A percentile compares a stretch with the other conserved stretches of the same genome.
phyloP scores from a whole-genome alignment of 2,888 invertebrate species.

The Cordilura impudica region DNA sequence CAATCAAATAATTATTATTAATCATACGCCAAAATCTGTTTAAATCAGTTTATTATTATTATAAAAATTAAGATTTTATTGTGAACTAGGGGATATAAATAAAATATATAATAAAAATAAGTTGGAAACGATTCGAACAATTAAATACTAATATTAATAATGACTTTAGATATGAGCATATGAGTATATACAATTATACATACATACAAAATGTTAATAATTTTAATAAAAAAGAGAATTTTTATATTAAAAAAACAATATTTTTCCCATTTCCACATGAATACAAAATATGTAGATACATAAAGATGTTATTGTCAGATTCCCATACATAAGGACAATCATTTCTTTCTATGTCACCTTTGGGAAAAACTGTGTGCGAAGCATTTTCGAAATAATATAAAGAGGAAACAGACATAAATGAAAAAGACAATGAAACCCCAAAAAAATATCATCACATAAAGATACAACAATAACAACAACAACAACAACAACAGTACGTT shows the following conservation, averaged over 20 bases:
- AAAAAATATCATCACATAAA: conserved; percentile 8
- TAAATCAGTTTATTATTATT: too few species aligned
- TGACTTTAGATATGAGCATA: not conserved
- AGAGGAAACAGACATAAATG: not conserved
- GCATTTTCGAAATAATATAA: conserved; percentile 6
- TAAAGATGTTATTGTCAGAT: not conserved
- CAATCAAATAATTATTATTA: too few species aligned
- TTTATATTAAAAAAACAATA: not conserved
- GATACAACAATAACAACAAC: too few species aligned
- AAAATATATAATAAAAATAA: not conserved
- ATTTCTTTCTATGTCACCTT: conserved; percentile 31
- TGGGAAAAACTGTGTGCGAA: conserved; percentile 23
- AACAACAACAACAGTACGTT: too few species aligned
- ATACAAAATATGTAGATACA: not conserved
- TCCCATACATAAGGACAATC: conserved; percentile 26
- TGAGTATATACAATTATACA: too few species aligned
- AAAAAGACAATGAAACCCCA: not conserved
- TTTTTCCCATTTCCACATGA: not conserved
- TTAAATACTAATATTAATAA: not conserved
- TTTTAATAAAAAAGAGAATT: not conserved
- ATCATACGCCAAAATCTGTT: too few species aligned
- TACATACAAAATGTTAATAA: not conserved
- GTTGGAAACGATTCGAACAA: not conserved
- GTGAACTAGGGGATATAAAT: too few species aligned
- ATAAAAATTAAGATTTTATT: too few species aligned